phyloP scores from a whole-genome alignment of 53 echinoderm and acorn worm genomes.

The Glandiceps talaboti region DNA sequence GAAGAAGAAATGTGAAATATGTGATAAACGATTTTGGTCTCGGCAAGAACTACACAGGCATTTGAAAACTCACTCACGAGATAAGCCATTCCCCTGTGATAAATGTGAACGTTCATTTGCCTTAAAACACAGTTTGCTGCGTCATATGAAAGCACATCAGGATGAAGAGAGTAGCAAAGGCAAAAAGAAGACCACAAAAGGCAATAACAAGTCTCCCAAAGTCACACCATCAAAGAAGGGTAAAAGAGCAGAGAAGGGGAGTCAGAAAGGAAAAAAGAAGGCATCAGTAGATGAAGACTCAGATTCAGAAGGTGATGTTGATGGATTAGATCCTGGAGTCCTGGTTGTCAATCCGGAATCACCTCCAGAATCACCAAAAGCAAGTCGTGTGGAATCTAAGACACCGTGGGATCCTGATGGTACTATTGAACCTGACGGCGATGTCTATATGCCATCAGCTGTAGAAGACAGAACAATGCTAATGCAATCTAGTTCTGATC shows the following conservation, averaged over 20 bases:
- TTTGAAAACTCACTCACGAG: constrained; percentile 1
- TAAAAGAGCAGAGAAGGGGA: neutral
- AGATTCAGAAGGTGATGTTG: neutral
- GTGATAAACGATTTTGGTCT: constrained; percentile 1
- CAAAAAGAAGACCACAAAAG: too few relatives aligned
- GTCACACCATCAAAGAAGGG: neutral
- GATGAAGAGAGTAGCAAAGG: neutral
- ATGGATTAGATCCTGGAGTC: neutral
- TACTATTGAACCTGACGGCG: constrained; percentile 8
- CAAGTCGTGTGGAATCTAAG: neutral
- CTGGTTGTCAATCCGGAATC: neutral
- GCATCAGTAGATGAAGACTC: neutral
- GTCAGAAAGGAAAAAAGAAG: neutral
- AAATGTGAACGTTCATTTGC: constrained; percentile 5
- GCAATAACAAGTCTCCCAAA: neutral
- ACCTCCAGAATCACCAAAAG: neutral
- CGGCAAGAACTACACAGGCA: neutral
- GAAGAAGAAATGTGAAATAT: constrained; percentile 3
- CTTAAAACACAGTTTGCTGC: constrained; percentile 4
- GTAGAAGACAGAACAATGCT: constrained; percentile 5
- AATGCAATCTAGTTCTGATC: constrained; percentile 8
- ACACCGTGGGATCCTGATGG: constrained; percentile 4
- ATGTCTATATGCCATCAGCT: constrained; percentile 1
- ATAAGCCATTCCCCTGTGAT: constrained; percentile 1
- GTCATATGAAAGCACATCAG: neutral